phyloP scores from a whole-genome alignment of 2,797 vertebrate species.

The Hemitrygon akajei region DNA sequence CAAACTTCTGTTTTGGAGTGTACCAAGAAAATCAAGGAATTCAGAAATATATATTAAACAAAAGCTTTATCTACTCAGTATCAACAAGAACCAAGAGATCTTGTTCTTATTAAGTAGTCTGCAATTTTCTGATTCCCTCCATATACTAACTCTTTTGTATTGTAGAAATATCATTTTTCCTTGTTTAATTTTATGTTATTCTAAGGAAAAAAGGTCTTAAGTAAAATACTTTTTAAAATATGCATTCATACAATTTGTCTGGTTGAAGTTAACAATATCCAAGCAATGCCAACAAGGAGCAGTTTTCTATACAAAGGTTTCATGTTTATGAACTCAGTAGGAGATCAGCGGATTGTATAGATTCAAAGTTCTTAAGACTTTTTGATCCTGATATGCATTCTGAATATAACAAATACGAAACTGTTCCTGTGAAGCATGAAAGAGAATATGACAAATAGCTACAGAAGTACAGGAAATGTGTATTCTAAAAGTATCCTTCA shows the following conservation, averaged over 20 bases:
- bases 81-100: background rate
- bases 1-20: background rate
- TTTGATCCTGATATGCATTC: slow-evolving; percentile 26
- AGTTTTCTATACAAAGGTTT: background rate
- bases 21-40: background rate
- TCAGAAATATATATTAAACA: background rate
- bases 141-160: background rate
- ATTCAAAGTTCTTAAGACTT: slow-evolving; percentile 1
- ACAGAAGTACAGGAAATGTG: background rate
- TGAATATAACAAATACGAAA: slow-evolving; percentile 24
- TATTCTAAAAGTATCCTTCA: background rate
- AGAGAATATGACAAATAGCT: background rate
- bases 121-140: background rate
- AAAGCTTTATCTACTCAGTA: background rate
- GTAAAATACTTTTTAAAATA: background rate
- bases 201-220: background rate
- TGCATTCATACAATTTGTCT: background rate
- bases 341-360: no score
- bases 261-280: background rate
- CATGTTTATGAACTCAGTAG: background rate
- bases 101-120: background rate
- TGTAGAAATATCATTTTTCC: background rate
- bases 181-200: background rate
- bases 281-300: background rate
- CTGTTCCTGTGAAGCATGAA: background rate